Evolutionary conservation across 2,797 vertebrate genomes (phyloP), one percentile per base, ranked within the genome.

Genomic region (Melanogrammus aeglefinus): DNA sequence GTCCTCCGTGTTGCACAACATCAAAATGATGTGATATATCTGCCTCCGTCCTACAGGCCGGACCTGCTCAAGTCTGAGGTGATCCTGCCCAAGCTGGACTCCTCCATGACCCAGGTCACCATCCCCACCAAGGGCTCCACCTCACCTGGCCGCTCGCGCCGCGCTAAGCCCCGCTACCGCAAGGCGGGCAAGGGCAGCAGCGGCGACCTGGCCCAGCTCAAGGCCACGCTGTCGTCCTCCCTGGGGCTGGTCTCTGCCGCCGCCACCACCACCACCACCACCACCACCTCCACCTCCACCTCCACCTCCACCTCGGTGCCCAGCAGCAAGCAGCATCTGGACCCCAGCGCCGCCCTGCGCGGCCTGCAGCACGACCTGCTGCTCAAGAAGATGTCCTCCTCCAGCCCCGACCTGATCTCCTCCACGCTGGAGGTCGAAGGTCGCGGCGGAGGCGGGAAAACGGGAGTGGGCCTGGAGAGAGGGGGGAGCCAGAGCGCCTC

Each of bases 11-110:
- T 63, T 24, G 16, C 4, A 51, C 4, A 51, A 51, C n/a, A 6
- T 66, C 63, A 66, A 2, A 2, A n/a, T 9, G 6, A n/a, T 33
- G 4, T 72, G 70, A 31, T 21, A 35, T 35, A 38, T 6, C 85
- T 24, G 77, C 39, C 5, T 77, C 77, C 77, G 76, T 86, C n/a
- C 85, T 21, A 1, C 70, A 99, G 97, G 88, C 97, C 97, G 6
- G 97, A 99, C 84, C 93, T 99, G 73, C 91, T 99, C 73, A 97
- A 97, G 90, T 97, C 97, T 0, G 97, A 98, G 84, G 95, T 97
- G 84, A 96, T 98, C 84, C 93, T 96, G 29, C 96, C 96, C 74
- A 97, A 96, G 86, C 90, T 97, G 89, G 97, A 98, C 83, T 96
- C 96, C 1, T 95, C 95, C 81, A 94, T 97, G 92, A 96, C 95